Percentiles rank a stretch among this genome's conserved stretches.
Conservation (phyloP, 2,888 invertebrate genomes). For the Chironomus tentans region DNA sequence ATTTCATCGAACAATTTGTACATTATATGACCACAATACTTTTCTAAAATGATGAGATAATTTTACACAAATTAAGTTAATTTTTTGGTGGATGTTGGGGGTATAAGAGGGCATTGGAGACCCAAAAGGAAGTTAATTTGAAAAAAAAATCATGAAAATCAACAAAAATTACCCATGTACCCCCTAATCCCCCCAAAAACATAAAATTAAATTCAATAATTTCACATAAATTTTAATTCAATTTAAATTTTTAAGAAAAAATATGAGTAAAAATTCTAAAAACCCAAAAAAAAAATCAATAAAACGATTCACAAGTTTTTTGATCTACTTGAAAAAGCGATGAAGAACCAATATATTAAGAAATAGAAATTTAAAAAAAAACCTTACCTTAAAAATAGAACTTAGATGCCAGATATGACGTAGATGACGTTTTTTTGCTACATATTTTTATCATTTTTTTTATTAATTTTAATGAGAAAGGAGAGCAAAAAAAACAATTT, state of each 20-base stretch:
- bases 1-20: background rate
- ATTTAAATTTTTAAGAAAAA: background rate
- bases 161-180: too few relatives aligned
- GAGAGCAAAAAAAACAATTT: background rate
- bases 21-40: too few relatives aligned
- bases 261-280: background rate
- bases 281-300: background rate
- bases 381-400: background rate
- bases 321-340: background rate
- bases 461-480: background rate
- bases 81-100: too few relatives aligned
- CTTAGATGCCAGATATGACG: background rate
- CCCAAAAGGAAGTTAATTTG: too few relatives aligned
- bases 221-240: background rate
- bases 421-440: background rate
- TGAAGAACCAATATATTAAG: constrained; percentile 1
- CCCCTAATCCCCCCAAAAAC: too few relatives aligned
- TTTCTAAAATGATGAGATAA: too few relatives aligned
- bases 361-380: background rate
- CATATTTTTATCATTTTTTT: background rate
- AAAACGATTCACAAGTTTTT: background rate
- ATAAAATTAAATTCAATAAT: background rate
- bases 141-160: too few relatives aligned
- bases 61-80: too few relatives aligned
- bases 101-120: too few relatives aligned